Base-by-base conservation (phyloP, 2,888 invertebrate genomes). In the Sycophila texana region DNA sequence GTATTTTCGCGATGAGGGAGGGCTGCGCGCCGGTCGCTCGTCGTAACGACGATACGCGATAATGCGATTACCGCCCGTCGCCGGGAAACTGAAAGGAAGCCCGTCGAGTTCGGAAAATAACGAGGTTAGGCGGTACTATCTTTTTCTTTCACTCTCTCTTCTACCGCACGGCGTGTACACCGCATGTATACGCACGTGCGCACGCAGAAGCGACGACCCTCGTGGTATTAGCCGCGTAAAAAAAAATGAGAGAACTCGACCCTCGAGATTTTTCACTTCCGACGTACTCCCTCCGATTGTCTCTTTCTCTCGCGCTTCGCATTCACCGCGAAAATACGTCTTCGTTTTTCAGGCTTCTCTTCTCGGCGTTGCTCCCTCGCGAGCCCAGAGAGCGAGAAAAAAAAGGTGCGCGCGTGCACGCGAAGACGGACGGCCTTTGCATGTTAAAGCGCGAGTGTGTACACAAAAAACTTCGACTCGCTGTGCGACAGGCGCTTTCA, bases 81-180 rank as follows among this genome's bases (percentile, higher is more conserved):
- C 26, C 65, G 77, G 75, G 72, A 79, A 81, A 80, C 79, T 72
- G 76, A 80, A 83, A 77, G 75, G 79, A 82, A 80, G 80, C 81
- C 78, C 72, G 79, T 60, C 76, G 74, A 67, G 78, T 74, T 79
- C 66, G 82, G 68, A 80, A 83, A 83, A 83, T 82, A 82, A 80
- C 79, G 81, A 83, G 80, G 82, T 82, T 83, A 83, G 74, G 65
- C n/a, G 30, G 60, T 65, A n/a, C n/a, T n/a, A n/a, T n/a, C 20
- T 20, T 14, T n/a, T 67, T 14, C 20, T 53, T 47, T 53, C 55
- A 39, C 30, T 61, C 55, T 71, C 53, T 26, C 51, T 68, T 57
- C 51, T 39, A 14, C 60, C 30, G 14, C 26, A n/a, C 16, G 61
- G 1, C 4, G 60, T 22, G 14, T 61, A 22, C 14, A 16, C 51